phyloP scores from a whole-genome alignment of 2,797 vertebrate species.

The Rhinophrynus dorsalis region DNA sequence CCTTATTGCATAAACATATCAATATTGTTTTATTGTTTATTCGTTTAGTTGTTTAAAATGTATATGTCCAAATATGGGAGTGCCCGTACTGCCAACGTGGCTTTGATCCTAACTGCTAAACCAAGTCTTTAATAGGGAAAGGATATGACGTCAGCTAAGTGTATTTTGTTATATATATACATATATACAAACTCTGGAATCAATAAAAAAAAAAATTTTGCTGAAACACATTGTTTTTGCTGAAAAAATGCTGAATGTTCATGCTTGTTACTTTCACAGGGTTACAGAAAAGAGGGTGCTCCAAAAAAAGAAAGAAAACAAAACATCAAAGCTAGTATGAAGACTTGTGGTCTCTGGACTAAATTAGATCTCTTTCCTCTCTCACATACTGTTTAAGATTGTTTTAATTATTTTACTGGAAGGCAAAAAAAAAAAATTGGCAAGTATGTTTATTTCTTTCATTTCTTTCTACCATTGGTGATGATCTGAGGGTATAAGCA shows the following conservation, averaged over 20 bases:
- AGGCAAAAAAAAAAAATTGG: not conserved
- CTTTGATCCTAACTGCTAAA: too few relatives aligned
- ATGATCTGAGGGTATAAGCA: not conserved
- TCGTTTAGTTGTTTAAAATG: too few relatives aligned
- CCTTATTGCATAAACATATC: too few relatives aligned
- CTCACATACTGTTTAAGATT: not conserved
- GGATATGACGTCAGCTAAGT: too few relatives aligned
- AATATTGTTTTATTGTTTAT: too few relatives aligned
- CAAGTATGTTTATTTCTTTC: slow-evolving; percentile 2
- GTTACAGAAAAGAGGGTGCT: not conserved
- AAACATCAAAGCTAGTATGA: slow-evolving; percentile 15
- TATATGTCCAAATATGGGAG: too few relatives aligned
- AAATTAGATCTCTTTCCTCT: slow-evolving; percentile 24
- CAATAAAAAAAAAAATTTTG: not conserved
- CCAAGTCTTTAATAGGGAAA: too few relatives aligned
- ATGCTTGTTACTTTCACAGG: not conserved
- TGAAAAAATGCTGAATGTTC: too few relatives aligned
- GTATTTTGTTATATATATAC: not conserved
- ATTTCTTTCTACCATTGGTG: not conserved
- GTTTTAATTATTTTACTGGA: slow-evolving; percentile 2
- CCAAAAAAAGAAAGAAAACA: not conserved
- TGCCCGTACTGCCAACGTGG: too few relatives aligned
- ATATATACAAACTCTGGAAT: not conserved
- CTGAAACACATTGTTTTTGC: not conserved
- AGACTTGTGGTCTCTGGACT: slow-evolving; percentile 4